These are phyloP conservation scores for Montifringilla adamsi DNA, from an alignment of 2,113 vertebrate genomes.

Conservation along the genomic window DNA sequence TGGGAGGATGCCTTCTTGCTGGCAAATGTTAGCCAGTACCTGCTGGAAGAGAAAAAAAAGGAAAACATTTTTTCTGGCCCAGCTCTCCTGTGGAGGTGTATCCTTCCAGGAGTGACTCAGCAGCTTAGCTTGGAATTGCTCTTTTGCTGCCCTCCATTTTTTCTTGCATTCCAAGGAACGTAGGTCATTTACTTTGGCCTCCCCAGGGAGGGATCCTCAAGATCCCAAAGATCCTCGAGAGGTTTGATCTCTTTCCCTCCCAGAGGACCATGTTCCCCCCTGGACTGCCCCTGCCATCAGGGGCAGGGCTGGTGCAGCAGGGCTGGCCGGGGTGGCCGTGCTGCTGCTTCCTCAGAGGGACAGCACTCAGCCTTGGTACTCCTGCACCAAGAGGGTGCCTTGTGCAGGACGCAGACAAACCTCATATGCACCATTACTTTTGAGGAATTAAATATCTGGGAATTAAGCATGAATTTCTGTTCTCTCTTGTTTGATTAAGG, in stretches of 20 bases:
- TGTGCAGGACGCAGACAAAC: neutral
- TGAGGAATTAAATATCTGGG: neutral
- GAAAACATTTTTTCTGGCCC: neutral
- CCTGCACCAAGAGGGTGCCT: neutral
- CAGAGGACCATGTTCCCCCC: rapidly evolving
- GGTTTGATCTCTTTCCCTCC: neutral
- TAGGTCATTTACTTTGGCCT: neutral
- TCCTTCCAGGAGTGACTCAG: neutral
- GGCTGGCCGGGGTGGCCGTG: rapidly evolving
- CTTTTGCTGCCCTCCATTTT: neutral
- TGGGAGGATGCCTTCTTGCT: neutral
- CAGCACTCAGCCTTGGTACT: neutral
- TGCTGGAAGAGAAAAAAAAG: neutral
- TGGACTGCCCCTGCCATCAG: rapidly evolving
- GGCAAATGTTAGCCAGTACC: conserved; percentile 14
- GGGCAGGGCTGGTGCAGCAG: rapidly evolving
- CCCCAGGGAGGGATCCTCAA: no score
- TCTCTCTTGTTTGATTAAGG: neutral
- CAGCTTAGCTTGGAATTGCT: neutral
- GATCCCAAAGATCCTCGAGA: neutral
- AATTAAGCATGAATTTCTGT: neutral
- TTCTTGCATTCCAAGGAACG: neutral
- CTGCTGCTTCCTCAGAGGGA: neutral
- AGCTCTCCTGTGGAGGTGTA: neutral
- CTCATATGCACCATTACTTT: rapidly evolving